Base-by-base conservation (phyloP, 1,140 invertebrate genomes). In the Armadillidium nasatum region DNA sequence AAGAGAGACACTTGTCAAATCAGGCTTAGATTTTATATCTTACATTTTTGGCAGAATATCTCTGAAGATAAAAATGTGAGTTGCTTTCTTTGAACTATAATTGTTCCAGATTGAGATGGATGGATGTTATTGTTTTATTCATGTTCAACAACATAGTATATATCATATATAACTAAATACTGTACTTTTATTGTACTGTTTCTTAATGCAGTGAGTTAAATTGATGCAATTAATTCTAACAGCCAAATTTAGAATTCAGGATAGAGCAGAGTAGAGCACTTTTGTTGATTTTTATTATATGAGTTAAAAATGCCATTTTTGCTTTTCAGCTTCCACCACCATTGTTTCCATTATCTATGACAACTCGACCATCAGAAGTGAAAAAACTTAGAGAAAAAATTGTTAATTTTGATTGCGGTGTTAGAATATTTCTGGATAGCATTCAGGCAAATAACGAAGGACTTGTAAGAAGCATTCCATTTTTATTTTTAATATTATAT, bases 1-100 rank as follows among this genome's bases (percentile, higher is more conserved):
- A 60, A 60, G 19, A 60, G 50, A 60, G 50, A 60, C 19, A 60
- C 50, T 60, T 60, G 50, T 60, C 50, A 60, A 19, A 60, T 60
- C 11, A 60, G 50, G 19, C 50, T 60, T 19, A 60, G 50, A 19
- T 60, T 60, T 19, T 60, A 60, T 19, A 60, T 19, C 19, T 19
- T 60, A 4, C 50, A 60, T 60, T 60, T 60, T 60, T 60, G 50
- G 50, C 50, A 60, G 50, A 60, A 13, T 19, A 19, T 60, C 19
- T 60, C 50, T 2, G 19, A 60, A 19, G 50, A 60, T 3, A 60
- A 7, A 15, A 60, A 60, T 13, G 50, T 60, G 50, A 60, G 50
- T 60, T 60, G 9, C 9, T 60, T 60, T 60, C 7, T 60, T 19
- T 60, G 1, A 50, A 9, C 46, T 50, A 50, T 15, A 9, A 50